Conservation (phyloP, 2,888 invertebrate species). For the Rugalucina vietnamica region DNA sequence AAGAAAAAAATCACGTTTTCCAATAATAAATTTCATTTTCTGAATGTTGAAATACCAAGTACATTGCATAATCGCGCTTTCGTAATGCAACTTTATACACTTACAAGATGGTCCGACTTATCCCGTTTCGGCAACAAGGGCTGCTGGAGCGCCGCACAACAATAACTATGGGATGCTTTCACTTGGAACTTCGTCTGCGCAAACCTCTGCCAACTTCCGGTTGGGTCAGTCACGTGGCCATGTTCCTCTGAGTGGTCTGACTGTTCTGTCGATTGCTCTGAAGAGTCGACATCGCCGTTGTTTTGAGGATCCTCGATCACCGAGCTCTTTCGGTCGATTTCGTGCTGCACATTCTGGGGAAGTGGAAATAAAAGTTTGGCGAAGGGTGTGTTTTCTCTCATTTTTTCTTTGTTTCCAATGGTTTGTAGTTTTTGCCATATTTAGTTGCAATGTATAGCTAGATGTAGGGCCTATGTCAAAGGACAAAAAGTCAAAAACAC, state of each 20-base stretch:
- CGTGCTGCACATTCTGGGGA: constrained; percentile 33
- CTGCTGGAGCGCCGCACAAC: constrained; percentile 71
- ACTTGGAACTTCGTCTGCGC: constrained; percentile 73
- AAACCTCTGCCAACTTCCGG: constrained; percentile 72
- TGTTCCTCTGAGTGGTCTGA: constrained; percentile 61
- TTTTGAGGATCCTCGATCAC: constrained; percentile 17
- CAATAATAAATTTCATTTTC: too few species aligned
- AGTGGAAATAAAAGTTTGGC: too few species aligned
- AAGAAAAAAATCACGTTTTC: too few species aligned
- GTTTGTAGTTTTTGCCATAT: too few species aligned
- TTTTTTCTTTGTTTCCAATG: too few species aligned
- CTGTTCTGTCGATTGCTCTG: constrained; percentile 58
- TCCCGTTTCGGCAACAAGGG: constrained; percentile 73
- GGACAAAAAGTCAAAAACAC: too few species aligned
- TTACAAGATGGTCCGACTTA: constrained; percentile 72
- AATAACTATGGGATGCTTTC: constrained; percentile 70
- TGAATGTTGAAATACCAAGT: too few species aligned
- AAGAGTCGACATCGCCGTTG: constrained; percentile 51
- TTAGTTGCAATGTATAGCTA: too few species aligned
- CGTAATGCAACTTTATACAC: neutral
- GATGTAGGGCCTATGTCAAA: too few species aligned
- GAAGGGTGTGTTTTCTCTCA: too few species aligned
- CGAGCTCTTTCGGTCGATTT: constrained; percentile 52
- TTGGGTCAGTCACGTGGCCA: constrained; percentile 43
- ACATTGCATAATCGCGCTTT: neutral